Base-by-base conservation (phyloP, 2,797 vertebrate species). In the Cheracebus regulus region DNA sequence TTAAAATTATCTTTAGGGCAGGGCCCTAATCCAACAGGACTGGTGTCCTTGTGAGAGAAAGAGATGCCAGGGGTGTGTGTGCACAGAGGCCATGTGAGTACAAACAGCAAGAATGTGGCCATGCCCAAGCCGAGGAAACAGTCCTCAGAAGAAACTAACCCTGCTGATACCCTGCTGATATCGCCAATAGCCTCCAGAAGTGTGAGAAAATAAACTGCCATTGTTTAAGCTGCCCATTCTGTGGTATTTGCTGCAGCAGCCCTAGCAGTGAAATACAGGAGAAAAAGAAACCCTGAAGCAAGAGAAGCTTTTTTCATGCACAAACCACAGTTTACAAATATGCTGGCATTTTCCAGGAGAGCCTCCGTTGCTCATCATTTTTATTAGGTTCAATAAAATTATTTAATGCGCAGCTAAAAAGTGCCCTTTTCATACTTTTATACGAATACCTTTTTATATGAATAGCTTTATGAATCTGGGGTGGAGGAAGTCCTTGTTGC, bases 61-160 rank as follows among this genome's bases (percentile, higher is more conserved):
- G n/a, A 10, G 52, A 75, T 33, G 22, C 39, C 57, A 67, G 57
- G 1, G 36, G 26, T 4, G 20, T 52, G 44, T 19, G 11, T 9
- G 7, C n/a, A 7, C 14, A 15, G 17, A 0, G 0, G 30, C 36
- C 28, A 5, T 3, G 46, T 22, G 20, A 55, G 11, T 24, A 33
- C 22, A 3, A 8, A 67, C 50, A 57, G n/a, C 50, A 39, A 52
- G 57, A 61, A n/a, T 72, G 26, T 2, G 11, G 12, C 28, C 30
- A 13, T 11, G 36, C 20, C 7, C 20, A 52, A 67, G 36, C 72
- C 46, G 14, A 1, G 7, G 58, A 92, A n/a, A 50, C 70, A 76
- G 1, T 19, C 19, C n/a, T 85, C 36, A 2, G 19, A 36, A 75
- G 50, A 46, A 39, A 39, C 33, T 52, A 24, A n/a, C 10, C n/a